Conservation (phyloP, 2,797 vertebrate genomes). For the Melanotaenia parkinsoni region DNA sequence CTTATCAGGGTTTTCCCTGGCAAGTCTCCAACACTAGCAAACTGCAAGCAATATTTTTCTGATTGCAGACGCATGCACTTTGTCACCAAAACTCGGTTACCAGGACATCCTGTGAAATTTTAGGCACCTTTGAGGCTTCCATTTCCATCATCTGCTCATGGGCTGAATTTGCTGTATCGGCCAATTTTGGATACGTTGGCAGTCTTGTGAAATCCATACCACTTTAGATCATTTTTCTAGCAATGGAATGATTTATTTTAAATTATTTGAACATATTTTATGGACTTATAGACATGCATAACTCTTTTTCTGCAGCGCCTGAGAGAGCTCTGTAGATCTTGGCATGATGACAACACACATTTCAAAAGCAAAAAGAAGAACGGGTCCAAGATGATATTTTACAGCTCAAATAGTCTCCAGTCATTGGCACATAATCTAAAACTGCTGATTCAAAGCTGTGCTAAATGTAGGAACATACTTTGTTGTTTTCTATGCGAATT, state of each 20-base stretch:
- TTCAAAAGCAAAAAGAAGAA: background rate
- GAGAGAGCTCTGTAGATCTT: background rate
- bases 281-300: background rate
- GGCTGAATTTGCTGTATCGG: background rate
- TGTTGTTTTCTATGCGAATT: too few relatives aligned
- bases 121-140: background rate
- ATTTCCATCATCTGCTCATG: background rate
- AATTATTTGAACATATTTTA: background rate
- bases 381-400: background rate
- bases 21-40: background rate
- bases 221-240: background rate
- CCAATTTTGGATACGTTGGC: background rate
- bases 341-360: background rate
- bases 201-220: background rate
- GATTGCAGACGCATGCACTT: background rate
- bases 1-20: background rate
- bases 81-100: background rate
- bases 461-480: too few relatives aligned
- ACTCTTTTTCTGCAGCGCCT: background rate
- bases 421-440: background rate
- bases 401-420: background rate
- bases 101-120: background rate
- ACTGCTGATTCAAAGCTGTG: too few relatives aligned
- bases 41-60: background rate
- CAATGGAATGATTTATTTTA: background rate